Percentiles rank a stretch among this genome's conserved stretches.
phyloP scores from a whole-genome alignment of 1,140 invertebrate species.

The Drosophila watanabei region DNA sequence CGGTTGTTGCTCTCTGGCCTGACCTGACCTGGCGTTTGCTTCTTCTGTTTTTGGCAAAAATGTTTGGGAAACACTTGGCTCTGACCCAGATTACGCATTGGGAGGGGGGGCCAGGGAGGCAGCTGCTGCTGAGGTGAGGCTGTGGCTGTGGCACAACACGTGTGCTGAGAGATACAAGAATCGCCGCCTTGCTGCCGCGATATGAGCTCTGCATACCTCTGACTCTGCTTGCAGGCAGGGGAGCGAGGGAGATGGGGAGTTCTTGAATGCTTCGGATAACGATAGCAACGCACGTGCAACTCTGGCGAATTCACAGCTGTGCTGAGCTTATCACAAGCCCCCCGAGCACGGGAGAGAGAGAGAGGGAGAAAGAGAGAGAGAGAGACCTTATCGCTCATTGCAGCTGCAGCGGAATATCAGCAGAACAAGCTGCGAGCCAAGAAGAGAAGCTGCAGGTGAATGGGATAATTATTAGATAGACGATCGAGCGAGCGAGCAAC shows the following conservation, averaged over 20 bases:
- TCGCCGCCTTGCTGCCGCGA: conserved; percentile 41
- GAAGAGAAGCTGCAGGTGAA: conserved; percentile 26
- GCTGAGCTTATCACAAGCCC: conserved; percentile 17
- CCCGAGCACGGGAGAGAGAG: no score
- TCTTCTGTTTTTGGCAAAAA: conserved; percentile 27
- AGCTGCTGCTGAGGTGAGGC: conserved; percentile 2
- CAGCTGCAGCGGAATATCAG: conserved; percentile 28
- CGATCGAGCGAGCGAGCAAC: neutral
- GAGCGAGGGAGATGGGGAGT: conserved; percentile 23
- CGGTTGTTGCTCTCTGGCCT: conserved; percentile 53
- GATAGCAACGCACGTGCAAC: conserved; percentile 54
- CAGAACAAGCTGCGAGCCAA: conserved; percentile 6
- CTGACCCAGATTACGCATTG: conserved; percentile 80
- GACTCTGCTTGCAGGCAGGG: neutral
- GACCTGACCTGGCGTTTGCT: conserved; percentile 26
- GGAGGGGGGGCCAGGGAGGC: conserved; percentile 4
- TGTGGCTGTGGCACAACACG: conserved; percentile 17
- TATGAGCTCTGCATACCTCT: conserved; percentile 52
- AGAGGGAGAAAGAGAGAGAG: neutral
- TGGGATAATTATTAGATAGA: conserved; percentile 50
- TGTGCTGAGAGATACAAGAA: conserved; percentile 34
- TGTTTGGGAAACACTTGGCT: conserved; percentile 60
- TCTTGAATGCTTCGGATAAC: conserved; percentile 20
- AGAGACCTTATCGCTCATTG: conserved; percentile 28
- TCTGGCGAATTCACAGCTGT: conserved; percentile 50